Evolutionary conservation across 2,113 vertebrate species (phyloP).

Genomic region (Zapornia atra): DNA sequence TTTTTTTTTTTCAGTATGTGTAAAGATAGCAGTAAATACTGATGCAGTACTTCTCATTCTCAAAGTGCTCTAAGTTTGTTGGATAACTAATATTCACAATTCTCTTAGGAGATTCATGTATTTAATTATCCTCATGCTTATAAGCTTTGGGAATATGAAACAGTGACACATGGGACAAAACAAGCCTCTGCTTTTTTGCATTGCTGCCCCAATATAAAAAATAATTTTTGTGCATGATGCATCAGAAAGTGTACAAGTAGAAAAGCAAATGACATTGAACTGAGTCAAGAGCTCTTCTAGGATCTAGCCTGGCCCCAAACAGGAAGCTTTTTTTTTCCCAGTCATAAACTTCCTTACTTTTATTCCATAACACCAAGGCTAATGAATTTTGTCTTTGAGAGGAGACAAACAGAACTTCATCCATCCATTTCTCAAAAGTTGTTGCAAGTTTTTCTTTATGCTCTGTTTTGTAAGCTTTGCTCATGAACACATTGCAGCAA

Average conservation of each 20-base stretch:
- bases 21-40: slow-evolving; percentile 5
- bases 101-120: neutral
- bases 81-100: slow-evolving; percentile 36
- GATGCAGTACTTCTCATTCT: neutral
- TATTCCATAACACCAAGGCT: neutral
- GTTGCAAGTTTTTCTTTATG: neutral
- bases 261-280: neutral
- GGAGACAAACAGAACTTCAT: neutral
- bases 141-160: neutral
- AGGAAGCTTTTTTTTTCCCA: neutral
- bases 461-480: neutral
- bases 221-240: neutral
- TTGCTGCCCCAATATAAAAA: neutral
- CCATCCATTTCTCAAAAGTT: neutral
- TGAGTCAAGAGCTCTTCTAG: neutral
- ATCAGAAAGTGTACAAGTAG: neutral
- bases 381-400: neutral
- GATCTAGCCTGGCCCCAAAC: neutral
- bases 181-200: neutral
- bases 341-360: neutral
- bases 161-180: neutral
- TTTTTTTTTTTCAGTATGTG: neutral
- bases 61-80: slow-evolving; percentile 8
- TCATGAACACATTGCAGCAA: neutral
- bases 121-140: slow-evolving; percentile 42